Evolutionary conservation across 2,113 vertebrate species (phyloP).

Genomic region (Xiphorhynchus elegans): DNA sequence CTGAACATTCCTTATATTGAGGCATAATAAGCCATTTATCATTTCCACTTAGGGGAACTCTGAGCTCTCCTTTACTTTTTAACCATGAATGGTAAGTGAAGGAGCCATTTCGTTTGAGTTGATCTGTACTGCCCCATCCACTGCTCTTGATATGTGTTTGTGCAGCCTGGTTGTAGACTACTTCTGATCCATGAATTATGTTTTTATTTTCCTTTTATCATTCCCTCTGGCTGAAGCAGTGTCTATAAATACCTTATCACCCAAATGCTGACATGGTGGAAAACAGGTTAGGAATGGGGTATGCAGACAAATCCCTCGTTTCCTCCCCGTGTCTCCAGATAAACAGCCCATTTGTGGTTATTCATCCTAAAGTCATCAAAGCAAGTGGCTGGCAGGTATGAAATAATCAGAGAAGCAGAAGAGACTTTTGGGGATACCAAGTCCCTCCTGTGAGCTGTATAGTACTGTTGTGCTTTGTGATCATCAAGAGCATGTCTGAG

Average conservation of each 20-base stretch:
- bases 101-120: neutral
- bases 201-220: conserved; percentile 27
- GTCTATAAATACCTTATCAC: neutral
- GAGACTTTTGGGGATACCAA: neutral
- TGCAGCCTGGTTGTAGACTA: neutral
- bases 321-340: neutral
- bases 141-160: neutral
- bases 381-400: neutral
- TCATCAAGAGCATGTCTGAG: neutral
- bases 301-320: neutral
- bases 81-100: neutral
- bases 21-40: neutral
- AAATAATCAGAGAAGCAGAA: neutral
- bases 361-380: neutral
- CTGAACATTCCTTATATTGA: neutral
- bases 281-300: neutral
- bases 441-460: neutral
- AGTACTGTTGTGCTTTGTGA: neutral
- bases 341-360: neutral
- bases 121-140: neutral
- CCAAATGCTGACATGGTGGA: neutral
- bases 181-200: neutral
- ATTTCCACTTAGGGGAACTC: neutral
- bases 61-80: neutral
- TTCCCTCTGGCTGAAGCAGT: neutral